Evolutionary conservation across 2,113 vertebrate genomes (phyloP).

Genomic region (Paradoxurus hermaphroditus): DNA sequence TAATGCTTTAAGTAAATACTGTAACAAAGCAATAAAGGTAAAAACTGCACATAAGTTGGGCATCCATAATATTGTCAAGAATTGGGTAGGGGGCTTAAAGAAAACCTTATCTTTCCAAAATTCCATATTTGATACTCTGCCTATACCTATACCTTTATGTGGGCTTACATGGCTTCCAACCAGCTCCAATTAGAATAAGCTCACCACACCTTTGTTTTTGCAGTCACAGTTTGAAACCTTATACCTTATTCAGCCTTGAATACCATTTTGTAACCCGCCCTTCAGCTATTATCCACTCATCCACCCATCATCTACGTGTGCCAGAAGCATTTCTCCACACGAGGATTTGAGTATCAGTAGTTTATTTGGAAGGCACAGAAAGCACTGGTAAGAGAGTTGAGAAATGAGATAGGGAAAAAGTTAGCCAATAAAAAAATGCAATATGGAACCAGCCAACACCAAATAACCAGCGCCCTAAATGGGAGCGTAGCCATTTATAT

Average conservation of each 20-base stretch:
- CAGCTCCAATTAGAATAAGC: background rate
- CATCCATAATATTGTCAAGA: background rate
- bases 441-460: background rate
- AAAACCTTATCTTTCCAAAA: conserved; percentile 21
- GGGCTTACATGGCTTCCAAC: background rate
- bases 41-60: background rate
- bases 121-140: background rate
- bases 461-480: background rate
- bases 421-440: background rate
- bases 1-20: background rate
- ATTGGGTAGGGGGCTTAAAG: background rate
- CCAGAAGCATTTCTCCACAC: background rate
- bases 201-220: background rate
- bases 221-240: background rate
- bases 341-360: background rate
- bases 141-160: background rate
- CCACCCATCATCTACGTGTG: background rate
- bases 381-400: background rate
- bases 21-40: background rate
- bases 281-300: background rate
- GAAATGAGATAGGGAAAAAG: background rate
- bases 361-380: background rate
- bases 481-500: background rate
- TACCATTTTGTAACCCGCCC: background rate
- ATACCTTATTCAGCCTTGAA: background rate